phyloP scores from a whole-genome alignment of 2,888 invertebrate species.

The Eupithecia dodoneata region DNA sequence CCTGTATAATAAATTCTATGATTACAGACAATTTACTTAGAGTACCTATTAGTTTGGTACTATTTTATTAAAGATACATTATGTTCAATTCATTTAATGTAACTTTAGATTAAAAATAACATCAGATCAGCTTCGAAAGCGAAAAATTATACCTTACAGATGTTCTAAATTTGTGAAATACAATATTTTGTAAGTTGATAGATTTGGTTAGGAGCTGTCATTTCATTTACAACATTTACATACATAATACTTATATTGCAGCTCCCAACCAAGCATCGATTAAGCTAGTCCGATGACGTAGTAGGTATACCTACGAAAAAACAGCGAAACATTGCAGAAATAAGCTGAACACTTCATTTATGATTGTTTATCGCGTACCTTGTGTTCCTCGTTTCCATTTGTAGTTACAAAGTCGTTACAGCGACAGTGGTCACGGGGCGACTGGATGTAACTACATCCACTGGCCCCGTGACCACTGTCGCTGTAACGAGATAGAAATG shows the following conservation, averaged over 20 bases:
- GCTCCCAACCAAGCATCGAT: conserved; percentile 4
- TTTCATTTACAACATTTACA: conserved; percentile 20
- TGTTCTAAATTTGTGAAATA: neutral
- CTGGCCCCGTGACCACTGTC: neutral
- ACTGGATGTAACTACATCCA: neutral
- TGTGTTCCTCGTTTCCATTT: neutral
- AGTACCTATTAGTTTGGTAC: conserved; percentile 57
- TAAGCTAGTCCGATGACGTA: neutral
- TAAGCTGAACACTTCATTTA: neutral
- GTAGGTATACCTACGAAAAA: neutral
- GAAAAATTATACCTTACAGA: neutral
- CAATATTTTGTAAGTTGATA: neutral
- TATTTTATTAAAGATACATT: conserved; percentile 38
- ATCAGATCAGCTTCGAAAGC: conserved; percentile 1
- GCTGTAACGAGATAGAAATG: neutral
- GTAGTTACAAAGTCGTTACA: no score
- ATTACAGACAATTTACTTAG: neutral
- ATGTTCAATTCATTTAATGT: conserved; percentile 22
- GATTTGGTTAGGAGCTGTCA: conserved; percentile 4
- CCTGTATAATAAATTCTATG: neutral
- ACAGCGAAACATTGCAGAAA: neutral
- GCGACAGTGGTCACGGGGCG: no score
- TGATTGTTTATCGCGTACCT: neutral
- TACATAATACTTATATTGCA: neutral
- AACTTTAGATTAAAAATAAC: neutral